Percentiles rank a stretch among this genome's conserved stretches.
phyloP scores from a whole-genome alignment of 2,113 vertebrate genomes.

The Chelonoidis abingdonii region DNA sequence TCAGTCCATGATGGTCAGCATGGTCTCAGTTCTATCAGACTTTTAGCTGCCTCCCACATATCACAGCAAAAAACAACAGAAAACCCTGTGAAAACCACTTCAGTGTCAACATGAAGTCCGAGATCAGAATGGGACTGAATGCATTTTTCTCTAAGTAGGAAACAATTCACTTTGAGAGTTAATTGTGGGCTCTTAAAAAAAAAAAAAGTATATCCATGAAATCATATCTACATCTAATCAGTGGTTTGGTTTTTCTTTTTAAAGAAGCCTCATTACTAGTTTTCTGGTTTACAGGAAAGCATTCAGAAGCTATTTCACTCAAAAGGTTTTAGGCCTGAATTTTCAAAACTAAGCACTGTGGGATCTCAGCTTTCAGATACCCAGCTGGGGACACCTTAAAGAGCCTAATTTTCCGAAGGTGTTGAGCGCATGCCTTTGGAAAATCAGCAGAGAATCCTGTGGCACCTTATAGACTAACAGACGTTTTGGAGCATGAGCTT shows the following conservation, averaged over 20 bases:
- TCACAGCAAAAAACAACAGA: no score
- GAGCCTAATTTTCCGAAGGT: rapidly evolving
- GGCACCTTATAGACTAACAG: no score
- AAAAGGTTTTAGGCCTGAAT: rapidly evolving
- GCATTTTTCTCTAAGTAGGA: rapidly evolving
- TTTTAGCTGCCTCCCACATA: not conserved
- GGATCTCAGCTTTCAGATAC: not conserved
- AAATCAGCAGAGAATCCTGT: not conserved
- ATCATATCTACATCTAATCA: not conserved
- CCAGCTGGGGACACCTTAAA: not conserved
- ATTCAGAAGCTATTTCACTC: rapidly evolving
- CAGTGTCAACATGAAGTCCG: rapidly evolving
- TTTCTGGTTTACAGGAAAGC: not conserved
- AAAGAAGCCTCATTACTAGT: rapidly evolving
- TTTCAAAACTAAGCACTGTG: not conserved
- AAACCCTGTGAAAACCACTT: not conserved
- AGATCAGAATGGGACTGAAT: not conserved
- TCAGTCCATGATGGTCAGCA: not conserved
- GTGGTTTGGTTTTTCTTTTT: not conserved
- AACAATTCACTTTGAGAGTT: rapidly evolving
- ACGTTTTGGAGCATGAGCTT: no score
- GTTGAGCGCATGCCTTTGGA: not conserved
- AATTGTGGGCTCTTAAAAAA: rapidly evolving
- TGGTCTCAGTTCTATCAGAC: not conserved
- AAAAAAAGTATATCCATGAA: rapidly evolving